A percentile compares a stretch with the other conserved stretches of the same genome.
Evolutionary conservation across 2,888 invertebrate genomes (phyloP).

Genomic region (Deilephila elpenor): DNA sequence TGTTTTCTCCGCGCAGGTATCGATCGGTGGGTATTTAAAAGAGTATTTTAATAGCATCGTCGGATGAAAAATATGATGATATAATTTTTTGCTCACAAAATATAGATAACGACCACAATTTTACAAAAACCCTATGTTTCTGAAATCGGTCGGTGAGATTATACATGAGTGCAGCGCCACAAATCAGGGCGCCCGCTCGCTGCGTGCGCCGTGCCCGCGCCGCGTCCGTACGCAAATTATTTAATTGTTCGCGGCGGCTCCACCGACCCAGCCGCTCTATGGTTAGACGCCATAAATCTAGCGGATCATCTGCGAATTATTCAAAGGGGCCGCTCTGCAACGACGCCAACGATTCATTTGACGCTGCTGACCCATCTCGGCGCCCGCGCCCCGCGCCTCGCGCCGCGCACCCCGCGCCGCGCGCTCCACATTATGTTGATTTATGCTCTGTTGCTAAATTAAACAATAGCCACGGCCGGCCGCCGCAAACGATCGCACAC

Average conservation of each 20-base stretch:
- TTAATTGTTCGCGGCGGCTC: slow-evolving; percentile 67
- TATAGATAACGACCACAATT: slow-evolving; percentile 27
- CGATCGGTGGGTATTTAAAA: background rate
- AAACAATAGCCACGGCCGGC: slow-evolving; percentile 24
- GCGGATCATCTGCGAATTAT: slow-evolving; percentile 74
- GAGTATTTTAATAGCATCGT: slow-evolving; percentile 22
- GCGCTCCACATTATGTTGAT: slow-evolving; percentile 12
- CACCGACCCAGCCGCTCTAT: slow-evolving; percentile 57
- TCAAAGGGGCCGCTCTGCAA: slow-evolving; percentile 71
- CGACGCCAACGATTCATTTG: slow-evolving; percentile 27
- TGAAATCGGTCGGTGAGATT: slow-evolving; percentile 17
- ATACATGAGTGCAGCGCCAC: slow-evolving; percentile 17
- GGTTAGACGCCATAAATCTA: slow-evolving; percentile 81
- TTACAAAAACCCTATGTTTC: slow-evolving; percentile 19
- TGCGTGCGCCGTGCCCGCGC: slow-evolving; percentile 32
- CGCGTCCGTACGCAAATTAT: slow-evolving; percentile 73
- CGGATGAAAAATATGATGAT: background rate
- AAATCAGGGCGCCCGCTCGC: slow-evolving; percentile 38
- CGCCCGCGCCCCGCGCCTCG: background rate
- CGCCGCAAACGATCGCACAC: slow-evolving; percentile 18
- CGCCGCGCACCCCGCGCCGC: background rate
- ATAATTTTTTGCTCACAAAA: slow-evolving; percentile 7
- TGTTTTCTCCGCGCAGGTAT: background rate
- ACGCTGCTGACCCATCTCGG: slow-evolving; percentile 37
- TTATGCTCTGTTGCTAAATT: slow-evolving; percentile 24